Evolutionary conservation across 2,888 invertebrate species (phyloP), one percentile per base, ranked within the genome.

Genomic region (Drosophila pseudotakahashii): DNA sequence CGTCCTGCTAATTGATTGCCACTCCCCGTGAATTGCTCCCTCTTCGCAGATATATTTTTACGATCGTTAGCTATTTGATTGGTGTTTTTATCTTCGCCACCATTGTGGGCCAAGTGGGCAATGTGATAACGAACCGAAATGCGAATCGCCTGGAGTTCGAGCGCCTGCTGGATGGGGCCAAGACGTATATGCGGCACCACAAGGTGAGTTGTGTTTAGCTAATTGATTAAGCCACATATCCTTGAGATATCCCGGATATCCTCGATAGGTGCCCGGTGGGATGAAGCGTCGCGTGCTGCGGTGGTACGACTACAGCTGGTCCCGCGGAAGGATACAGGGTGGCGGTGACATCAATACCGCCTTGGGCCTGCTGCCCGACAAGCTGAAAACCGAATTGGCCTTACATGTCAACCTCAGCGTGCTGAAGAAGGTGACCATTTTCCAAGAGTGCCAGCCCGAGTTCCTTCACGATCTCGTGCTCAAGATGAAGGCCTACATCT

Each of bases 221-320:
- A 37, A n/a, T 37, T 37, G n/a, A 13, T 6, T 13, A n/a, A n/a
- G 6, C 6, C 37, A 37, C n/a, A 37, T 37, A 41, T 16, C 41
- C 41, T 11, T 30, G 26, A 26, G 26, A 26, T 19, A 2, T 19
- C 19, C 19, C 19, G 19, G 19, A 19, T 2, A 19, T 19, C 19
- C 19, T 2, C 19, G 2, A 19, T 19, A 19, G 90, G 90, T 90
- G 30, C 98, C 98, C 7, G 96, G 97, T 39, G 98, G 97, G 16
- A 98, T 99, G 97, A 98, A 98, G 91, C 94, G 98, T n/a, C 93
- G 98, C 23, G 98, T 99, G 0, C 94, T 98, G 36, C 94, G 98
- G 7, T 98, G 98, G 98, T 99, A 98, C 92, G 98, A 98, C 93
- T 99, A 99, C 92, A 98, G 98, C 32, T 98, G 98, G 98, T 98